A percentile compares a stretch with the other conserved stretches of the same genome.
These are phyloP conservation scores for Plecturocebus donacophilus DNA, from an alignment of 2,113 vertebrate species.

Conservation along the genomic window DNA sequence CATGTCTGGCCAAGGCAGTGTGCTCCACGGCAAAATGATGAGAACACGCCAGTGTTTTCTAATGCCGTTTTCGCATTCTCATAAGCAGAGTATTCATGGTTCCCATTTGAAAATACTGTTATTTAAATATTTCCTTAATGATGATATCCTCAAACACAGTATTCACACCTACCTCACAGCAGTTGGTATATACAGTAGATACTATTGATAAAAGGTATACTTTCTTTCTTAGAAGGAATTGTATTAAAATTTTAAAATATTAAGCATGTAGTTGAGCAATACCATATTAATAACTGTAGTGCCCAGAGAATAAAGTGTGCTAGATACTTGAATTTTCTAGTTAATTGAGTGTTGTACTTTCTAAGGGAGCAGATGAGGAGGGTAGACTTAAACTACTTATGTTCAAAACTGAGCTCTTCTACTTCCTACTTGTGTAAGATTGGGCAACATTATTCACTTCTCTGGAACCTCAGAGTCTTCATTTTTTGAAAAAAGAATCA, in stretches of 20 bases:
- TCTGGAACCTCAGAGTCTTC: background rate
- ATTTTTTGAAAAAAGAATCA: background rate
- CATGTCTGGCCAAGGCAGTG: slow-evolving; percentile 43
- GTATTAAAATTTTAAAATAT: slow-evolving; percentile 21
- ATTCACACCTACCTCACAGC: background rate
- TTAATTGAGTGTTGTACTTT: background rate
- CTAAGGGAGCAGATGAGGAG: background rate
- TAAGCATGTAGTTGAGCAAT: background rate
- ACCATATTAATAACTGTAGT: background rate
- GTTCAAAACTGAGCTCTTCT: background rate
- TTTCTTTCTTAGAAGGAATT: slow-evolving; percentile 27
- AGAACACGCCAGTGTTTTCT: slow-evolving; percentile 19
- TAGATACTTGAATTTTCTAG: background rate
- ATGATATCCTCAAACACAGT: background rate
- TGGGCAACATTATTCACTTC: background rate
- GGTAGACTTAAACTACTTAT: background rate
- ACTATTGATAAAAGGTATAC: background rate
- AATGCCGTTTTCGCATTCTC: slow-evolving; percentile 68
- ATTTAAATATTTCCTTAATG: background rate
- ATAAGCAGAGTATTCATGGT: slow-evolving; percentile 56
- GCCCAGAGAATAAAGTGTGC: background rate
- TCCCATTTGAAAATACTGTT: background rate
- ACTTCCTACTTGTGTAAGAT: background rate
- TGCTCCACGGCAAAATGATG: slow-evolving; percentile 24
- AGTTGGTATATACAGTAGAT: background rate